A percentile compares a stretch with the other conserved stretches of the same genome.
These are phyloP conservation scores for Dichetophora obliterata DNA, from an alignment of 2,888 invertebrate genomes.

Conservation along the genomic window DNA sequence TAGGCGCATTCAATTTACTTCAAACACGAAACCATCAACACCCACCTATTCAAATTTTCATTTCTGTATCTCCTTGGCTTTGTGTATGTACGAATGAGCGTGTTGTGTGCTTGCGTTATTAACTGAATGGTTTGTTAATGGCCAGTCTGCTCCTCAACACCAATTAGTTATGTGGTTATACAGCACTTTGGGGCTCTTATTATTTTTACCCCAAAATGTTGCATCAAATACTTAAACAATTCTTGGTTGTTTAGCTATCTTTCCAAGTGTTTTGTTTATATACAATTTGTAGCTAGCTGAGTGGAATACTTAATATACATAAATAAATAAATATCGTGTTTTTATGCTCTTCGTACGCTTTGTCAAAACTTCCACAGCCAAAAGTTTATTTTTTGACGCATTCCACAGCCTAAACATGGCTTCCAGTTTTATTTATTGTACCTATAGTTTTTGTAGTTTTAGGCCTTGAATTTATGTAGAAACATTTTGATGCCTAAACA, in stretches of 20 bases:
- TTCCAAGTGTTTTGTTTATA: neutral
- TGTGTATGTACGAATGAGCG: neutral
- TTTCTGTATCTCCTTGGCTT: neutral
- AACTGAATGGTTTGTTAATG: no score
- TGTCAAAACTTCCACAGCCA: neutral
- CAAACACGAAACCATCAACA: neutral
- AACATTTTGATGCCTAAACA: neutral
- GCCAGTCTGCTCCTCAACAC: no score
- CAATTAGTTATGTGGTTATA: no score
- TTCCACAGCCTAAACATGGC: neutral
- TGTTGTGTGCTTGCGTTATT: no score
- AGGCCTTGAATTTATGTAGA: constrained; percentile 1
- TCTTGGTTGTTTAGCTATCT: neutral
- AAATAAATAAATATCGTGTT: no score
- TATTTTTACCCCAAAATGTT: no score
- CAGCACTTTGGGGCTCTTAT: no score
- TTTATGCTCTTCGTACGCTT: neutral
- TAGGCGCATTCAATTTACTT: neutral
- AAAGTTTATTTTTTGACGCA: neutral
- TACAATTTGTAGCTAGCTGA: neutral
- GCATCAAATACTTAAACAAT: no score
- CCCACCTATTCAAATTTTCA: neutral
- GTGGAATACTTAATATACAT: no score
- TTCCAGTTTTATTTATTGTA: neutral
- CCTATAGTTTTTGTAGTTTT: neutral